A percentile compares a stretch with the other conserved stretches of the same genome.
Evolutionary conservation across 2,113 vertebrate genomes (phyloP).

Genomic region (Onychorhynchus coronatus): DNA sequence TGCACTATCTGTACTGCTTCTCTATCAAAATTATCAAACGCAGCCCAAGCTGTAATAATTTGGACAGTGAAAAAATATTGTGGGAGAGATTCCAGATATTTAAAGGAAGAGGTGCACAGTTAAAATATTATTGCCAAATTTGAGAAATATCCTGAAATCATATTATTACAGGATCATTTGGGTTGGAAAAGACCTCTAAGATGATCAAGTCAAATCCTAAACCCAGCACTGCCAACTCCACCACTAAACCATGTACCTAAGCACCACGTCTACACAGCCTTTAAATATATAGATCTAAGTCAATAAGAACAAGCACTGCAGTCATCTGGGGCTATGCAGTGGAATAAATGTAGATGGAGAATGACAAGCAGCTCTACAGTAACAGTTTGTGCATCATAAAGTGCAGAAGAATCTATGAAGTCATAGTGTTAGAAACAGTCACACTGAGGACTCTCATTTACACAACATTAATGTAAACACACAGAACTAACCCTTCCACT

Average conservation of each 20-base stretch:
- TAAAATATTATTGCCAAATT: background rate
- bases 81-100: background rate
- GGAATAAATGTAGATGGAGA: background rate
- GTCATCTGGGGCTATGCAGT: background rate
- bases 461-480: background rate
- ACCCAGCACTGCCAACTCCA: background rate
- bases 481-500: background rate
- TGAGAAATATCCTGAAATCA: background rate
- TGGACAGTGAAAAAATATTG: background rate
- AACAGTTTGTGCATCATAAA: background rate
- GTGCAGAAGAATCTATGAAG: background rate
- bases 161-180: background rate
- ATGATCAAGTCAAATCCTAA: background rate
- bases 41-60: background rate
- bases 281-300: background rate
- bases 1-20: background rate
- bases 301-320: background rate
- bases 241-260: background rate
- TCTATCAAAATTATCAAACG: background rate
- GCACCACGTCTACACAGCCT: background rate
- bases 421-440: background rate
- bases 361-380: background rate
- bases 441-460: background rate
- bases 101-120: background rate
- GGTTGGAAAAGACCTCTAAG: background rate